Conservation (phyloP, 2,888 invertebrate species). For the Synanthedon andrenaeformis region DNA sequence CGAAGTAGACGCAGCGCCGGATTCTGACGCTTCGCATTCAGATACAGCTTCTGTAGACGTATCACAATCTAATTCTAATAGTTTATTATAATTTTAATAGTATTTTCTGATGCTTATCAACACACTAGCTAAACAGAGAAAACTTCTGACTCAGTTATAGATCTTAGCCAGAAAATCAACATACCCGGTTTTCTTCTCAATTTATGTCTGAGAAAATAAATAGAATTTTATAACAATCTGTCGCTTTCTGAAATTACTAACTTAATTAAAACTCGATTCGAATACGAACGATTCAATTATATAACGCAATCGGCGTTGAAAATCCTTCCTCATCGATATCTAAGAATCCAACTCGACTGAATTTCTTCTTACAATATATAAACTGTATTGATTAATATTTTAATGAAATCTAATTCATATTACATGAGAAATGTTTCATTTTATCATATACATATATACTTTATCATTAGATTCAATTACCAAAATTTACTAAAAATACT, state of each 20-base stretch:
- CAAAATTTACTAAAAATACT: no score
- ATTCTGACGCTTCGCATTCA: slow-evolving; percentile 46
- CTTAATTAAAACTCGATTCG: background rate
- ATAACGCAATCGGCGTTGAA: background rate
- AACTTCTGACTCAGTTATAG: no score
- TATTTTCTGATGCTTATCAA: no score
- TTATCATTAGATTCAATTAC: no score
- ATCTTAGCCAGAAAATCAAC: no score
- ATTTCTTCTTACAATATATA: no score
- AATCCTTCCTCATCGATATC: background rate
- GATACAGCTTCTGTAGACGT: slow-evolving; percentile 41
- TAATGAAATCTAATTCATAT: no score
- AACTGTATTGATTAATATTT: no score
- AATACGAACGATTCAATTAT: background rate
- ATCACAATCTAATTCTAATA: background rate
- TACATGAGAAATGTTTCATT: no score
- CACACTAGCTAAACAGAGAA: no score
- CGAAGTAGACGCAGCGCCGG: slow-evolving; percentile 40
- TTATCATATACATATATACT: no score
- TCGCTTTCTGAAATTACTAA: background rate
- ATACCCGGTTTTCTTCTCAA: background rate
- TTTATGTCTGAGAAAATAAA: background rate
- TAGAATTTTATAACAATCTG: background rate
- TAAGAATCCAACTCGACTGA: background rate
- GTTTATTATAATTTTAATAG: background rate